Evolutionary conservation across 1,140 invertebrate genomes (phyloP).

Genomic region (Stegodyphus dumicola): DNA sequence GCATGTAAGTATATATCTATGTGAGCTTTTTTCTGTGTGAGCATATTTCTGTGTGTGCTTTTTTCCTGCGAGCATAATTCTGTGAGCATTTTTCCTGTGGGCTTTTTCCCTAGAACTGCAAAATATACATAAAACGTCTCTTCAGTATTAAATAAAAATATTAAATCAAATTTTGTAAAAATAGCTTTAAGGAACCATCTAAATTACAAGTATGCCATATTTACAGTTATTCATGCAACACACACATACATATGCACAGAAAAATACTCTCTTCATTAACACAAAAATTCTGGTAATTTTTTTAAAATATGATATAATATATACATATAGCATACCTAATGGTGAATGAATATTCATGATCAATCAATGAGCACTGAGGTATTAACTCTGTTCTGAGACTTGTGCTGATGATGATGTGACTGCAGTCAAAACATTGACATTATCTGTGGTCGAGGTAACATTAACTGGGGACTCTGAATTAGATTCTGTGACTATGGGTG

Average conservation of each 20-base stretch:
- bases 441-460: conserved; percentile 48
- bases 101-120: too few species aligned
- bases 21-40: too few species aligned
- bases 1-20: too few species aligned
- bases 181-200: not conserved
- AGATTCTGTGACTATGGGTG: conserved; percentile 59
- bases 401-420: conserved; percentile 54
- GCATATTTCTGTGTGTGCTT: too few species aligned
- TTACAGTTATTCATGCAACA: not conserved
- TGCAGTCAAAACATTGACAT: conserved; percentile 52
- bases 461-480: conserved; percentile 49
- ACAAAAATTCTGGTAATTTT: not conserved
- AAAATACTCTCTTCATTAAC: not conserved
- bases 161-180: too few species aligned
- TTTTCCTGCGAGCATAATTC: too few species aligned
- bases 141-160: too few species aligned
- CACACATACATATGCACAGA: not conserved
- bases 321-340: not conserved
- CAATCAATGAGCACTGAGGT: conserved; percentile 10
- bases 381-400: conserved; percentile 58
- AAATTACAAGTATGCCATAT: not conserved
- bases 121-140: too few species aligned
- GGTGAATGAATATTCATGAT: not conserved
- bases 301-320: not conserved
- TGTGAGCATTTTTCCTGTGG: too few species aligned